Evolutionary conservation across 2,888 invertebrate genomes (phyloP).

Genomic region (Tenthredo notha): DNA sequence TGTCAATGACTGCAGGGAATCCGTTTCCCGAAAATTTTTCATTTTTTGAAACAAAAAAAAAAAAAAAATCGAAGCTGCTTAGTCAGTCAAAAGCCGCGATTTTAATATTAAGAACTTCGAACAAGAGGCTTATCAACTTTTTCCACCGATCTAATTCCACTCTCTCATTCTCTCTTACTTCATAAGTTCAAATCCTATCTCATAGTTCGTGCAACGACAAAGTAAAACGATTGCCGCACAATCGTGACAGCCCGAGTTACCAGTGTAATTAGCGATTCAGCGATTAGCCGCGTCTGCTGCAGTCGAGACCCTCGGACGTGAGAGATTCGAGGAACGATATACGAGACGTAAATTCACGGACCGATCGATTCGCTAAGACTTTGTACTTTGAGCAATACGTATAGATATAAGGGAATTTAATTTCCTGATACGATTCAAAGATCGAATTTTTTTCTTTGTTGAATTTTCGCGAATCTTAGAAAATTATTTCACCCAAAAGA

Average conservation of each 20-base stretch:
- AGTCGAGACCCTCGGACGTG: slow-evolving; percentile 5
- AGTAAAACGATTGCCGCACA: neutral
- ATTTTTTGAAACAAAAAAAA: neutral
- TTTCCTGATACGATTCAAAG: too few relatives aligned
- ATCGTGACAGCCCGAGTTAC: slow-evolving; percentile 5
- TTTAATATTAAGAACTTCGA: neutral
- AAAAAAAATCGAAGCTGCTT: neutral
- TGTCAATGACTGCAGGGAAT: slow-evolving; percentile 46
- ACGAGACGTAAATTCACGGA: neutral
- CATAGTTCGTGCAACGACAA: neutral
- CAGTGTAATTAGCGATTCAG: slow-evolving; percentile 34
- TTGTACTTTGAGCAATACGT: neutral
- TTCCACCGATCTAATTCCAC: neutral
- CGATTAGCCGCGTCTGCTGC: slow-evolving; percentile 19
- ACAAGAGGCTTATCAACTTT: neutral
- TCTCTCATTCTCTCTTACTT: neutral
- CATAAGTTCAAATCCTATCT: neutral
- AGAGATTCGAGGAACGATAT: slow-evolving; percentile 21
- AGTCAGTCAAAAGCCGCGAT: neutral
- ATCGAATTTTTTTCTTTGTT: too few relatives aligned
- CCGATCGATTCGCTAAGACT: neutral
- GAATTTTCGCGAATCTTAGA: too few relatives aligned
- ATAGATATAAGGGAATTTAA: too few relatives aligned
- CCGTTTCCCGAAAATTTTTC: slow-evolving; percentile 46
- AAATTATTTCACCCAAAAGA: too few relatives aligned